Percentiles rank a stretch among this genome's conserved stretches.
Evolutionary conservation across 2,113 vertebrate species (phyloP).

Genomic region (Variabilichromis moorii): DNA sequence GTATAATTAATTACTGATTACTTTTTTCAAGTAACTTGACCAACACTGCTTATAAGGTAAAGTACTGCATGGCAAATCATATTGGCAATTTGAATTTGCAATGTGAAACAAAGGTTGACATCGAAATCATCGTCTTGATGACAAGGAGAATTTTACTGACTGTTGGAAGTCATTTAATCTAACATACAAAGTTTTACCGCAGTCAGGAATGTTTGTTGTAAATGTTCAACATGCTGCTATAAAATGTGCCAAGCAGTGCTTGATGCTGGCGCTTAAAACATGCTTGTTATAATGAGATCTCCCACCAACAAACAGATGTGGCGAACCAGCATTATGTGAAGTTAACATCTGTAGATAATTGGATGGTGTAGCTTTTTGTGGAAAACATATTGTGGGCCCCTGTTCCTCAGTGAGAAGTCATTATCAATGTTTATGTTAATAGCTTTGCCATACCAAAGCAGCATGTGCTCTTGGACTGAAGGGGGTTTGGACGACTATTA

Average conservation of each 20-base stretch:
- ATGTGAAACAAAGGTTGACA: not conserved
- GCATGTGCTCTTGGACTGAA: slow-evolving; percentile 24
- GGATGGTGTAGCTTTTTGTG: slow-evolving; percentile 63
- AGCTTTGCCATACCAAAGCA: slow-evolving; percentile 30
- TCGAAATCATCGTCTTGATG: not conserved
- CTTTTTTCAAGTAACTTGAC: too few relatives aligned
- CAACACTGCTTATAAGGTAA: not conserved
- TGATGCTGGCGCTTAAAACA: slow-evolving; percentile 45
- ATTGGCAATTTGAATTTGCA: not conserved
- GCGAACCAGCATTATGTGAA: slow-evolving; percentile 59
- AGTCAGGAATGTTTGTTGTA: slow-evolving; percentile 56
- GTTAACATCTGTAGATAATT: slow-evolving; percentile 71
- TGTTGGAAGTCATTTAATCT: slow-evolving; percentile 27
- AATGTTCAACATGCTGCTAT: slow-evolving; percentile 53
- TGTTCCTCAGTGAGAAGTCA: slow-evolving; percentile 53
- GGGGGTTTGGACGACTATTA: not conserved
- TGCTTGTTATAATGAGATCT: slow-evolving; percentile 65
- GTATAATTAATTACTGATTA: too few relatives aligned
- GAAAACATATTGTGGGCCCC: slow-evolving; percentile 53
- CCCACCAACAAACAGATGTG: slow-evolving; percentile 70
- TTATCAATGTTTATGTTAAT: slow-evolving; percentile 66
- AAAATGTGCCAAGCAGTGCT: slow-evolving; percentile 57
- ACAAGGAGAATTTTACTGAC: slow-evolving; percentile 5
- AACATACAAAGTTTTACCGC: slow-evolving; percentile 43
- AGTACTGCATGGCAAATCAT: not conserved